Evolutionary conservation across 2,888 invertebrate genomes (phyloP), one percentile per base, ranked within the genome.

Genomic region (Aphidoletes aphidimyza): DNA sequence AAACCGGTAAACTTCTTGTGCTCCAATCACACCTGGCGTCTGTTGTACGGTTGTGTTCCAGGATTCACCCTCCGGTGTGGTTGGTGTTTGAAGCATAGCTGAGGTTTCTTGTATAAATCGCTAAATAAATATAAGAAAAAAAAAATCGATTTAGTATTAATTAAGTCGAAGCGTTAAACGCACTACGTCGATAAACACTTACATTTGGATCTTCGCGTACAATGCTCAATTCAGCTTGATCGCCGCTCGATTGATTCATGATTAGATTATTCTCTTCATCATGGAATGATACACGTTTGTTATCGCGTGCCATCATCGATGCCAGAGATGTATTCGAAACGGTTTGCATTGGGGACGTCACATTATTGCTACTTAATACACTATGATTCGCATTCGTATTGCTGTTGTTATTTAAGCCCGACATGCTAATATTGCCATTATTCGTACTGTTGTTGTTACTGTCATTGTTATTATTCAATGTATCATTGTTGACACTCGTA

Each of bases 1-100:
- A 88, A 88, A 95, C 95, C 94, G 93, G 91, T 99, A 99, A 85
- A 99, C 96, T 91, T 99, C 99, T 91, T 99, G 98, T 85, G 98
- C 96, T 87, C 99, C 99, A 89, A 99, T 98, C 85, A 99, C 98
- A 86, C 97, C 97, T 36, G 98, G 98, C 85, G 98, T 98, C 88
- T 94, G 94, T 87, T 92, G 91, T 85, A 89, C 88, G 22, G 88
- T 86, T 83, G 88, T 89, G 85, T 90, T 90, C 90, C 90, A 90
- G 59, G 89, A 88, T 84, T 89, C 89, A 81, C 91, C 87, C 86
- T 90, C 89, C 6, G 95, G 95, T 83, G 94, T 94, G 86, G 93
- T 92, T 85, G 95, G 95, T 87, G 94, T 94, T 88, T 95, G 93
- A 88, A 96, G 90, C 92, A 96, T 92, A 87, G 92, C 93, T 90